phyloP scores from a whole-genome alignment of 2,113 vertebrate genomes.

The Pelusios castaneus region DNA sequence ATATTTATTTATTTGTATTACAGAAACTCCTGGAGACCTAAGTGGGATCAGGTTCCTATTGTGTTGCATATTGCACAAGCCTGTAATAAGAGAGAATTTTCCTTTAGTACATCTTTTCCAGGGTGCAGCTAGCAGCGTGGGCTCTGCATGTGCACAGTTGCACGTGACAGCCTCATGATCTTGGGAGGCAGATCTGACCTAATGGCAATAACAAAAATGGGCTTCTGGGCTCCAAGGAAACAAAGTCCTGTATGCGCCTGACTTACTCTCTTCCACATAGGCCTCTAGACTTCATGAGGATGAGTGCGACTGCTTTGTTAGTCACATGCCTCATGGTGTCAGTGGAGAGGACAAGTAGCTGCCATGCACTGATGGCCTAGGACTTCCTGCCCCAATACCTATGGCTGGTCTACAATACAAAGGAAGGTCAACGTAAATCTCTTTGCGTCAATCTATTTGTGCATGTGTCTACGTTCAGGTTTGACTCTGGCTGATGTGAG shows the following conservation, averaged over 20 bases:
- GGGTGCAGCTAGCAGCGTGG: fast-evolving
- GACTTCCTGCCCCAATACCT: fast-evolving
- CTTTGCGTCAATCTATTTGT: neutral
- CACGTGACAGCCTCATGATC: neutral
- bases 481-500: neutral
- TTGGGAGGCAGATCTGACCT: too few species aligned
- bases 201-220: neutral
- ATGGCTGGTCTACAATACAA: neutral
- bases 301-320: neutral
- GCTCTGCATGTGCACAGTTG: fast-evolving
- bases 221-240: neutral
- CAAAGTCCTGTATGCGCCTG: neutral
- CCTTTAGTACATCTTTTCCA: neutral
- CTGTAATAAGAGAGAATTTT: neutral
- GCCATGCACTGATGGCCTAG: neutral
- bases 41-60: fast-evolving
- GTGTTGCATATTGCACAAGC: neutral
- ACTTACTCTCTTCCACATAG: neutral
- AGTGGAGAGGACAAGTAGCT: neutral
- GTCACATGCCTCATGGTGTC: neutral
- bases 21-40: neutral
- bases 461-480: neutral
- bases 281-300: neutral
- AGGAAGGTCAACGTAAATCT: neutral
- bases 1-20: neutral